Evolutionary conservation across 2,888 invertebrate genomes (phyloP).

Genomic region (Hemistola chrysoprasaria): DNA sequence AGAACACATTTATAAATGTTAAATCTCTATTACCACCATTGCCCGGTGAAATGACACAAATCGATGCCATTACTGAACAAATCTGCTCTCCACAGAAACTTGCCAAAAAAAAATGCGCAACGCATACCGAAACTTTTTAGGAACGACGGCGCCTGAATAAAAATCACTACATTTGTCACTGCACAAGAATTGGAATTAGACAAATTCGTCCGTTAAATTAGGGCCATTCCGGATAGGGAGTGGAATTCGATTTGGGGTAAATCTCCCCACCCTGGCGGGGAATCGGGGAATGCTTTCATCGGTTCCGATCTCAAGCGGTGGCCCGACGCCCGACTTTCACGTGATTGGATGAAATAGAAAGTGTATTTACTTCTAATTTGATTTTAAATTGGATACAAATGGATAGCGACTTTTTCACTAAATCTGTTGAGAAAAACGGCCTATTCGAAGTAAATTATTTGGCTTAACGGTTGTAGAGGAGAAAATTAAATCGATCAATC

Average conservation of each 20-base stretch:
- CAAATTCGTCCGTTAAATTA: conserved; percentile 81
- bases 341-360: conserved; percentile 72
- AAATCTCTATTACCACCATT: no score
- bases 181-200: conserved; percentile 80
- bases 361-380: conserved; percentile 78
- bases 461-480: conserved; percentile 49
- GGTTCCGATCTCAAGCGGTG: conserved; percentile 52
- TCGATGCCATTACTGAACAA: conserved; percentile 13
- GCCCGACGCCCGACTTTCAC: conserved; percentile 49
- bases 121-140: conserved; percentile 36
- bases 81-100: conserved; percentile 17
- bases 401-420: conserved; percentile 60
- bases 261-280: conserved; percentile 60
- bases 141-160: conserved; percentile 61
- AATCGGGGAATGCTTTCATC: conserved; percentile 60
- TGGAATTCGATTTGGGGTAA: conserved; percentile 77
- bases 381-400: conserved; percentile 78
- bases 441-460: conserved; percentile 53
- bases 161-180: conserved; percentile 79
- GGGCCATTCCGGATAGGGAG: conserved; percentile 66
- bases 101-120: conserved; percentile 35
- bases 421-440: conserved; percentile 48
- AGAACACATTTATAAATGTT: conserved; percentile 15
- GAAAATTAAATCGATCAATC: conserved; percentile 61
- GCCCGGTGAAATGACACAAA: conserved; percentile 3